phyloP scores from a whole-genome alignment of 2,888 invertebrate genomes.

The Melikaiella ostensackeni region DNA sequence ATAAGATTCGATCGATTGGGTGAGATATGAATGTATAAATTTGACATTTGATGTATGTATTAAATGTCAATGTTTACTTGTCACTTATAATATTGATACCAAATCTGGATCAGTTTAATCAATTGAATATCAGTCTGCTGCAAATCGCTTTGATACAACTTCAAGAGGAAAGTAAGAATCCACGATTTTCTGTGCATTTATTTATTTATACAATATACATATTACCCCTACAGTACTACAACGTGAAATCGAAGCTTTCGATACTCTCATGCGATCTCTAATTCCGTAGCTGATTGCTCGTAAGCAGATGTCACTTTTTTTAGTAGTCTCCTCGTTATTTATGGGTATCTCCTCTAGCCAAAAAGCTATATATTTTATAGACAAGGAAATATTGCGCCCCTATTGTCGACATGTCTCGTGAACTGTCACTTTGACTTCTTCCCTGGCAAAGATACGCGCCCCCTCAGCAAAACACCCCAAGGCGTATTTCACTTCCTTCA shows the following conservation, averaged over 20 bases:
- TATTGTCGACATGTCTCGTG: neutral
- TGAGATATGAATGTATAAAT: too few species aligned
- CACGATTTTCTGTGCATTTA: too few species aligned
- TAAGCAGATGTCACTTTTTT: constrained; percentile 18
- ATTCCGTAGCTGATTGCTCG: constrained; percentile 12
- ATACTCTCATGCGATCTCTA: neutral
- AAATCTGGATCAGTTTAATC: too few species aligned
- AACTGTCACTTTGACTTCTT: constrained; percentile 13
- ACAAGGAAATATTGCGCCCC: neutral
- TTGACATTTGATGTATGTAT: too few species aligned
- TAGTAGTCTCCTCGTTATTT: neutral
- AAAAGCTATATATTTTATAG: neutral
- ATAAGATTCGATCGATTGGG: too few species aligned
- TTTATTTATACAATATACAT: too few species aligned
- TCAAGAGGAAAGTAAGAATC: too few species aligned
- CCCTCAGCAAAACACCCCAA: neutral
- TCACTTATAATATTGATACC: too few species aligned
- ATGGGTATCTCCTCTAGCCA: neutral
- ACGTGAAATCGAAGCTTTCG: neutral
- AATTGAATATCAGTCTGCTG: too few species aligned
- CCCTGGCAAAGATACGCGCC: neutral
- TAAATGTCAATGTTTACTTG: too few species aligned
- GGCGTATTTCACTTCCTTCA: neutral
- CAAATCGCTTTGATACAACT: too few species aligned
- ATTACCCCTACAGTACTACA: neutral